phyloP scores from a whole-genome alignment of 2,797 vertebrate species.

The Cottoperca gobio region DNA sequence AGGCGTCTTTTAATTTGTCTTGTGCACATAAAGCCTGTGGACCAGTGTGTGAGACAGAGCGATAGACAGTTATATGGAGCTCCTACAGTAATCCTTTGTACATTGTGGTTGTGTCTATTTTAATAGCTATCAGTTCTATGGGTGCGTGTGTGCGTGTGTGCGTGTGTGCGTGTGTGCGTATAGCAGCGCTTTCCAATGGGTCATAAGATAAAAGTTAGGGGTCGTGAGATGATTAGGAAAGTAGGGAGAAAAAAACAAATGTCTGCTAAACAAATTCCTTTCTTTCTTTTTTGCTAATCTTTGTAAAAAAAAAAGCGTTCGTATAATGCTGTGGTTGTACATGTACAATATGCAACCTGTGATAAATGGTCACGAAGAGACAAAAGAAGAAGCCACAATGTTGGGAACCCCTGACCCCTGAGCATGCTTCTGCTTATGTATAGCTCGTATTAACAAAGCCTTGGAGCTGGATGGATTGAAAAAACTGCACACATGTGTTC shows the following conservation, averaged over 20 bases:
- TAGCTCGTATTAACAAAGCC: too few species aligned
- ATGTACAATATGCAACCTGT: too few species aligned
- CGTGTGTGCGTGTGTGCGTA: background rate
- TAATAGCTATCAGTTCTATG: conserved; percentile 24
- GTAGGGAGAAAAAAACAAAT: background rate
- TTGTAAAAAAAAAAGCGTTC: background rate
- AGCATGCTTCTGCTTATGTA: too few species aligned
- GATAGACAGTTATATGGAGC: conserved; percentile 6
- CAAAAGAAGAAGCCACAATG: too few species aligned
- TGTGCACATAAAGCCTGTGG: conserved; percentile 11
- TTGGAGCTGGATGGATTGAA: too few species aligned
- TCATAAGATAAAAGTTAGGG: conserved; percentile 11
- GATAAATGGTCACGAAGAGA: too few species aligned
- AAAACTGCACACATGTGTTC: too few species aligned
- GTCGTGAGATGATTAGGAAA: background rate
- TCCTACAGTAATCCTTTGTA: conserved; percentile 35
- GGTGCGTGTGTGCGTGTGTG: background rate
- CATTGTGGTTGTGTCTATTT: conserved; percentile 45
- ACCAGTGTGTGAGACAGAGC: conserved; percentile 2
- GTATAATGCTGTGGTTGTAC: background rate
- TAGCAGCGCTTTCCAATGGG: background rate
- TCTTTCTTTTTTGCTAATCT: background rate
- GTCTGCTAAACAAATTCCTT: background rate
- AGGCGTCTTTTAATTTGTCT: conserved; percentile 31
- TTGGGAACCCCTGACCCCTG: too few species aligned